Percentiles rank a stretch among this genome's conserved stretches.
These are phyloP conservation scores for Drosophila pseudotakahashii DNA, from an alignment of 2,888 invertebrate genomes.

Conservation along the genomic window DNA sequence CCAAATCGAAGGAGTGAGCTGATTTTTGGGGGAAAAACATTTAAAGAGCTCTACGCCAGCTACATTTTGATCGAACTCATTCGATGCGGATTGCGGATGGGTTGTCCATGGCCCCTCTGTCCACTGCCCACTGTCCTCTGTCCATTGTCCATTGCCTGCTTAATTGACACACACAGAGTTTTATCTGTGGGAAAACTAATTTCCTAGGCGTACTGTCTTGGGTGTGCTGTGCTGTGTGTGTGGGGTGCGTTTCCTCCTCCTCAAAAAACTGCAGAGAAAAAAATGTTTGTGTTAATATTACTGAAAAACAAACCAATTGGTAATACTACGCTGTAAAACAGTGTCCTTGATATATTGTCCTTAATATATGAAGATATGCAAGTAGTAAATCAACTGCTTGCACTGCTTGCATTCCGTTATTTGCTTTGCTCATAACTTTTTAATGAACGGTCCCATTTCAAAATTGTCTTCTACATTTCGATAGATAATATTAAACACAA, in stretches of 20 bases:
- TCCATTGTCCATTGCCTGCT: slow-evolving; percentile 54
- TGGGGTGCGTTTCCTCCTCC: background rate
- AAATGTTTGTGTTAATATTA: too few species aligned
- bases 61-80: slow-evolving; percentile 72
- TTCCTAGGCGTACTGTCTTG: slow-evolving; percentile 63
- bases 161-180: slow-evolving; percentile 73
- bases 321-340: too few species aligned
- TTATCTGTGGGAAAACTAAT: slow-evolving; percentile 77
- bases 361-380: too few species aligned
- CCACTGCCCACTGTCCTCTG: slow-evolving; percentile 38
- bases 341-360: too few species aligned
- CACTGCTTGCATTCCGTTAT: too few species aligned
- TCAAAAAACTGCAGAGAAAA: slow-evolving; percentile 2
- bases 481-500: too few species aligned
- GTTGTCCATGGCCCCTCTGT: slow-evolving; percentile 21
- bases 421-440: too few species aligned
- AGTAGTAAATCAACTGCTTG: too few species aligned
- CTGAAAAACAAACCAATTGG: too few species aligned
- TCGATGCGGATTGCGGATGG: slow-evolving; percentile 57
- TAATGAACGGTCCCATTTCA: too few species aligned
- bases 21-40: slow-evolving; percentile 40
- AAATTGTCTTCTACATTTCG: too few species aligned
- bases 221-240: background rate
- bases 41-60: slow-evolving; percentile 65
- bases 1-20: slow-evolving; percentile 11